Evolutionary conservation across 1,140 invertebrate species (phyloP), one percentile per base, ranked within the genome.

Genomic region (Lucilia sericata): DNA sequence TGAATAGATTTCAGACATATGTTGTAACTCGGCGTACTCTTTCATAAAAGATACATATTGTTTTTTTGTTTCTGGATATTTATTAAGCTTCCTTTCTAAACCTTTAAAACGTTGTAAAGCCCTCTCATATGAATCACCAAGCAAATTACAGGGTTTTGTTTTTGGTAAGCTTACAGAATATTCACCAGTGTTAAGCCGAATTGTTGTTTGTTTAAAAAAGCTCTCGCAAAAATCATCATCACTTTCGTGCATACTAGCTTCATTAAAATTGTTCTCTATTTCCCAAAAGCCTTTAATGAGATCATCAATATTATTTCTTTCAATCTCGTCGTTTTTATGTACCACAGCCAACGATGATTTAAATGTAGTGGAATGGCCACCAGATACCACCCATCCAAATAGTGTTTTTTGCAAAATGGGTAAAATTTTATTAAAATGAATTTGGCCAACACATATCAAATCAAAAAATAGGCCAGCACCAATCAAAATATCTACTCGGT

Each of bases 351-450:
- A n/a, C 14, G 76, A 42, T 21, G n/a, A 60, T 25, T 83, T 42
- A 17, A 2, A 82, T 12, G 78, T 21, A 47, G 55, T 65, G 21
- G 12, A 65, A 13, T 34, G 19, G n/a, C 82, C 34, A 36, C 87
- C 86, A n/a, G 85, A 42, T 14, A 91, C 70, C 30, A 91, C 84
- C 88, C 88, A 91, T 12, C 88, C 89, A 1, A 91, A 84, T 65
- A 76, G 36, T 12, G 88, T 88, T 70, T 88, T 88, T 86, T 90
- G 89, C 25, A 90, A 82, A 21, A 85, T 85, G 12, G 88, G 88
- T 81, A 84, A 75, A 84, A 86, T 82, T 55, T 84, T 84, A 34
- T 84, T 86, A 13, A 89, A 82, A 42, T 47, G 82, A 17, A 89
- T 87, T 86, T 87, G 87, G n/a, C 86, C 86, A 51, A 84, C 75